Evolutionary conservation across 1,140 invertebrate genomes (phyloP), one percentile per base, ranked within the genome.

Genomic region (Pinna nobilis): DNA sequence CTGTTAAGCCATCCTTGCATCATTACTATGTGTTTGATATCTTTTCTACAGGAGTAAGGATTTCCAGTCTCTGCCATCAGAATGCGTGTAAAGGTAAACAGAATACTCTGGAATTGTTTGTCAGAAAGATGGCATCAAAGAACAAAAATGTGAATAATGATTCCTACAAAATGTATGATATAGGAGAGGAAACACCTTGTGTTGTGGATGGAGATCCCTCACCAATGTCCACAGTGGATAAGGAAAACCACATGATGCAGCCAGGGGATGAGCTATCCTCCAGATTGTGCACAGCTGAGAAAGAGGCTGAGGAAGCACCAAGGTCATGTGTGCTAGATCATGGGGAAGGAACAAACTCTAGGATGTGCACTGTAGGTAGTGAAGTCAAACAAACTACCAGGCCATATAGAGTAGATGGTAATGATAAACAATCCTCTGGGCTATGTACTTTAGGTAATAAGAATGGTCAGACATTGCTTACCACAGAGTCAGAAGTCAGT

Each of bases 21-120:
- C n/a, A n/a, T n/a, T n/a, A n/a, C n/a, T n/a, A n/a, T n/a, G n/a
- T n/a, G n/a, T n/a, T n/a, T n/a, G n/a, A n/a, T n/a, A n/a, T n/a
- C n/a, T 64, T 66, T 49, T 63, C 61, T 70, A 20, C 47, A 85
- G 81, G 79, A 13, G 86, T 90, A 13, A 71, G 88, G 15, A 84
- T 90, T 76, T 88, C 88, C 5, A 84, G 74, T 33, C 70, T 87
- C 1, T 30, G 76, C 1, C 37, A 72, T 63, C 59, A 77, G 25
- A 74, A 49, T 37, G 13, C 61, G 32, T 70, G 71, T 60, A 74
- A 64, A 50, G 65, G 74, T 63, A 70, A 81, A 47, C 81, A 82
- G 47, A 76, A 78, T 25, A 81, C 79, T 32, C 64, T 83, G 15
- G 64, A 69, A 30, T 70, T 76, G 33, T 68, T 83, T 39, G 59